phyloP scores from a whole-genome alignment of 2,797 vertebrate genomes.

The Onychomys leucogaster region DNA sequence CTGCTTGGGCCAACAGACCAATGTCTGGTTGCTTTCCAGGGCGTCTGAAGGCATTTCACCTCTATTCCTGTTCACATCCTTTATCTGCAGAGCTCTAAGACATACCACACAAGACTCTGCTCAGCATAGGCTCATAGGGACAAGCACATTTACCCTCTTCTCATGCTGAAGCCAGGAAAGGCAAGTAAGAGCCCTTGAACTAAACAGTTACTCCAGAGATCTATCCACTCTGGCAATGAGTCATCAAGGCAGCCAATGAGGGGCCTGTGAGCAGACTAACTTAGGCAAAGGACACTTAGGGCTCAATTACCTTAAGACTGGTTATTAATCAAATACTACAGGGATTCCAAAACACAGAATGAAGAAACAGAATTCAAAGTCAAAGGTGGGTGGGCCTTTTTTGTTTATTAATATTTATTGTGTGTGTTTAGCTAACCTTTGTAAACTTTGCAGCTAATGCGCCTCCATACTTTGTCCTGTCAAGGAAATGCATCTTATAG shows the following conservation, averaged over 20 bases:
- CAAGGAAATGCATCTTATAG: constrained; percentile 87
- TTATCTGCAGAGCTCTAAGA: not conserved
- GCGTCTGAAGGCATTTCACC: constrained; percentile 22
- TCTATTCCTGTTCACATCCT: constrained; percentile 35
- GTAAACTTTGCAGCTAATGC: constrained; percentile 86
- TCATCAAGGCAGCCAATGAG: constrained; percentile 47
- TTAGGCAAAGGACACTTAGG: constrained; percentile 74
- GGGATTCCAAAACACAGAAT: constrained; percentile 77
- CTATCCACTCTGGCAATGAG: constrained; percentile 3
- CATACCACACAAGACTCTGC: not conserved
- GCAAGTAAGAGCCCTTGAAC: constrained; percentile 60
- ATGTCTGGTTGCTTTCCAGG: constrained; percentile 69
- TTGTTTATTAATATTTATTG: constrained; percentile 88
- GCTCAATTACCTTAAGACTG: constrained; percentile 69
- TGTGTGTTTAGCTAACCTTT: constrained; percentile 86
- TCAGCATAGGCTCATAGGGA: not conserved
- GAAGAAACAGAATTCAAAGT: constrained; percentile 82
- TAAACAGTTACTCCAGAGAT: constrained; percentile 37
- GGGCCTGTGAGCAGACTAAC: constrained; percentile 36
- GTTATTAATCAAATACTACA: constrained; percentile 78
- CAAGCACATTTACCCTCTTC: not conserved
- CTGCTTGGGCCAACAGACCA: constrained; percentile 55
- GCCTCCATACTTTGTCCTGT: constrained; percentile 86
- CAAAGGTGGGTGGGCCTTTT: constrained; percentile 86
- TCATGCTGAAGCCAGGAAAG: not conserved